Base-by-base conservation (phyloP, 1,140 invertebrate genomes). In the Planococcus citri region DNA sequence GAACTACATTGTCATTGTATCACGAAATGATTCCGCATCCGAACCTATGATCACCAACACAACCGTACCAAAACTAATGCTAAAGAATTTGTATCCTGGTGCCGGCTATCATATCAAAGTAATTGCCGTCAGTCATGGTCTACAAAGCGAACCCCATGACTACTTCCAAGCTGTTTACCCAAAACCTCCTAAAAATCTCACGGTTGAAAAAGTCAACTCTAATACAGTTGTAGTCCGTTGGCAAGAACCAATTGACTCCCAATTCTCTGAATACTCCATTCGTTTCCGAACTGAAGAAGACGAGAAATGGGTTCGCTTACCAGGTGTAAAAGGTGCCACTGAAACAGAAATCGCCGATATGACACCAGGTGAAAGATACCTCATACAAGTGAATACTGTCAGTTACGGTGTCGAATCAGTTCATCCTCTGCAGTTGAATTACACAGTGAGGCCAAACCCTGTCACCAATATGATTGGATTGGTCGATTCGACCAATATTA, bases 81-180 rank as follows among this genome's bases (percentile, higher is more conserved):
- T 94, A 51, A 83, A 84, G 72, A 86, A 89, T 74, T 82, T 95
- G 14, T 89, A 87, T 78, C 91, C 92, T 6, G 92, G 93, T 24
- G 92, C 90, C 27, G 88, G 88, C 29, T 96, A 95, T 78, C 86
- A 91, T 76, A 86, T 95, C 20, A 90, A 92, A 79, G 87, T 95
- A 22, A 92, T 88, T 76, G 92, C 93, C 6, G 85, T 94, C 33
- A 92, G 90, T 74, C 90, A 95, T 78, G 88, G 87, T 9, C 79
- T 94, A 6, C 81, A 84, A 71, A 91, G 89, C 78, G 92, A 95
- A 77, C 88, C 90, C 9, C 90, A 94, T 78, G 86, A 88, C 71
- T 89, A 92, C 73, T 89, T 91, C 76, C 90, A 94, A 82, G 90
- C 91, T 73, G 90, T 95, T 72, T 89, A 87, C 78, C 92, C 92